Base-by-base conservation (phyloP, 2,888 invertebrate species). In the Lasioglossum lativentre region DNA sequence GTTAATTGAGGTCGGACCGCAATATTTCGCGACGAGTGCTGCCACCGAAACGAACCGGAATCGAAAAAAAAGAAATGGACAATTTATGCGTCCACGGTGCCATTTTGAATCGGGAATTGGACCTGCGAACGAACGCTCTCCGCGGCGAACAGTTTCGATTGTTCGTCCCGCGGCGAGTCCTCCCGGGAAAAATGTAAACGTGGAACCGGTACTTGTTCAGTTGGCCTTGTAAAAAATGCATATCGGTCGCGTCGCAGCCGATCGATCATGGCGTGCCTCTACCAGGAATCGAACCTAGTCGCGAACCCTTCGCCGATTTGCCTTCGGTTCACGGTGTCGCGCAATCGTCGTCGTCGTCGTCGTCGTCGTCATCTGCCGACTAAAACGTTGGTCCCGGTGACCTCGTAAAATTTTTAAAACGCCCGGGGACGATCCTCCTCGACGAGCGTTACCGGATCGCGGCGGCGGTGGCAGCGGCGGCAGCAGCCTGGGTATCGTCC, bases 101-200 rank as follows among this genome's bases (percentile, higher is more conserved):
- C 79, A 74, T 84, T 84, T 78, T 63, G 42, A 82, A 85, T 75
- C 81, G 79, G 76, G 81, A 89, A 88, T 83, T 82, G 86, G 80
- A 74, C 78, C 78, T 47, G 16, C 52, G 68, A 40, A 23, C 52
- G 68, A 40, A 23, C 38, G 66, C 19, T 34, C 4, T 12, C 23
- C n/a, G 66, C 16, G 68, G 12, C 23, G 27, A 30, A 63, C 66
- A 75, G 30, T 78, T 27, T n/a, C 23, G 59, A 52, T 30, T 30
- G 79, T 68, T 73, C 59, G 38, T 42, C 10, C 52, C 52, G 45
- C n/a, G 27, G 52, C 59, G 63, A 30, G 79, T 42, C 6, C 81
- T 83, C 85, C 8, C 59, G 81, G 86, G 81, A 75, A 73, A 84
- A 78, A 80, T 84, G 66, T 80, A 84, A 86, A 80, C 75, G 52